A percentile compares a stretch with the other conserved stretches of the same genome.
These are phyloP conservation scores for Drosophila kohkoa DNA, from an alignment of 1,140 invertebrate species.

Conservation along the genomic window DNA sequence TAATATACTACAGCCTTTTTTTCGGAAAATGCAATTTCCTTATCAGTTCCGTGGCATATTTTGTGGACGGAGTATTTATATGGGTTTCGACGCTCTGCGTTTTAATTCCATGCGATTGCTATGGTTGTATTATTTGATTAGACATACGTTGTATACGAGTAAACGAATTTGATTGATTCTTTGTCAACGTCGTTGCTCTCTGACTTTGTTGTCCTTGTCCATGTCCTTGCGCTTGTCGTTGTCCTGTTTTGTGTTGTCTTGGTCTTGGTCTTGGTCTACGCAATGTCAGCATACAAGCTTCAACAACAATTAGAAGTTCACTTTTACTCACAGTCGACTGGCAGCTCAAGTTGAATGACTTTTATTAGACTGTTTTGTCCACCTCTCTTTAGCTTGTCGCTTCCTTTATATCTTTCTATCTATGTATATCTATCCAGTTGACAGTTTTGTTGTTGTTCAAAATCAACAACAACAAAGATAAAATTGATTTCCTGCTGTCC, in stretches of 20 bases:
- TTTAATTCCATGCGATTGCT: conserved; percentile 33
- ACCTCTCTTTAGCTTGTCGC: no score
- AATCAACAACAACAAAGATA: conserved; percentile 9
- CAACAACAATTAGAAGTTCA: conserved; percentile 52
- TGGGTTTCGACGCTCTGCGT: conserved; percentile 13
- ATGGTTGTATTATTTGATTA: conserved; percentile 66
- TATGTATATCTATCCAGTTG: not conserved
- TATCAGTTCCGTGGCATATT: conserved; percentile 43
- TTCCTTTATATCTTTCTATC: not conserved
- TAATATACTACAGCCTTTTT: not conserved
- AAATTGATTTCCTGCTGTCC: conserved; percentile 45
- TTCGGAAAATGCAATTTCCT: conserved; percentile 70
- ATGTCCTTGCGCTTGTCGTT: not conserved
- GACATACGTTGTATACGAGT: not conserved
- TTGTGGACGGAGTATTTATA: conserved; percentile 12
- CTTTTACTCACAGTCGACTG: conserved; percentile 13
- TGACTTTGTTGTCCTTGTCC: conserved; percentile 1
- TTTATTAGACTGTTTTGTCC: conserved; percentile 10
- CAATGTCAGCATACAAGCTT: conserved; percentile 12
- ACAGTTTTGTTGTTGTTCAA: conserved; percentile 21
- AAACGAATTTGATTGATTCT: conserved; percentile 51
- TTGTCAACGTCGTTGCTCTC: conserved; percentile 15
- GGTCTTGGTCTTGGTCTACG: not conserved
- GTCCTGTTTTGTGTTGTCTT: not conserved
- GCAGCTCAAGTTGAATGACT: conserved; percentile 46